Evolutionary conservation across 1,140 invertebrate species (phyloP).

Genomic region (Popillia japonica): DNA sequence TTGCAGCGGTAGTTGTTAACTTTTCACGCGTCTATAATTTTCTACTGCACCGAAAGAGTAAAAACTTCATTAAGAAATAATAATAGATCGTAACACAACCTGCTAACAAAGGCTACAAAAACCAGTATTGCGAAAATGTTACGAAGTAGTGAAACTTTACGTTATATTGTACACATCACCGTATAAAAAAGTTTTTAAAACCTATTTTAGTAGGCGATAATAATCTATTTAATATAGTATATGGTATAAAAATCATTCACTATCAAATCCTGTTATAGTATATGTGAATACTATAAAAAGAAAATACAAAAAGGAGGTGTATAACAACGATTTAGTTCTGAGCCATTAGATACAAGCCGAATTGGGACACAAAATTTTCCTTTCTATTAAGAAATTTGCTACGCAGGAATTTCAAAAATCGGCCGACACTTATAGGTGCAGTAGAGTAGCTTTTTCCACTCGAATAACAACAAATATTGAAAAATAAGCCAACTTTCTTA

Average conservation of each 20-base stretch:
- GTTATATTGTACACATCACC: too few relatives aligned
- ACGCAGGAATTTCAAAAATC: conserved; percentile 6
- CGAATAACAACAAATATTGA: not conserved
- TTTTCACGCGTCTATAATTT: not conserved
- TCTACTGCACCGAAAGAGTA: not conserved
- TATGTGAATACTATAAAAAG: too few relatives aligned
- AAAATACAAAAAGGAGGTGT: too few relatives aligned
- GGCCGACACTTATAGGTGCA: not conserved
- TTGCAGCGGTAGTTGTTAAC: not conserved
- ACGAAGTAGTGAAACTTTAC: not conserved
- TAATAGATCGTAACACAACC: not conserved
- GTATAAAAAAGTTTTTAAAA: too few relatives aligned
- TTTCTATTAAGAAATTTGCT: not conserved
- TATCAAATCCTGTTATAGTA: too few relatives aligned
- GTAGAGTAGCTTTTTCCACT: conserved; percentile 11
- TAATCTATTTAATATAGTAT: too few relatives aligned
- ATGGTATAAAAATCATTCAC: too few relatives aligned
- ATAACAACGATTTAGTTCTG: too few relatives aligned
- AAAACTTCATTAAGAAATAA: conserved; percentile 4
- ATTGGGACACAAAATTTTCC: not conserved
- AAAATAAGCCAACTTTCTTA: conserved; percentile 7
- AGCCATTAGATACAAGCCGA: not conserved
- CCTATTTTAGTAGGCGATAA: too few relatives aligned
- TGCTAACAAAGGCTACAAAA: not conserved
- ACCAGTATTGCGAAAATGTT: conserved; percentile 4